Conservation (phyloP, 2,113 vertebrate species). For the Psittacula cyanocephala region DNA sequence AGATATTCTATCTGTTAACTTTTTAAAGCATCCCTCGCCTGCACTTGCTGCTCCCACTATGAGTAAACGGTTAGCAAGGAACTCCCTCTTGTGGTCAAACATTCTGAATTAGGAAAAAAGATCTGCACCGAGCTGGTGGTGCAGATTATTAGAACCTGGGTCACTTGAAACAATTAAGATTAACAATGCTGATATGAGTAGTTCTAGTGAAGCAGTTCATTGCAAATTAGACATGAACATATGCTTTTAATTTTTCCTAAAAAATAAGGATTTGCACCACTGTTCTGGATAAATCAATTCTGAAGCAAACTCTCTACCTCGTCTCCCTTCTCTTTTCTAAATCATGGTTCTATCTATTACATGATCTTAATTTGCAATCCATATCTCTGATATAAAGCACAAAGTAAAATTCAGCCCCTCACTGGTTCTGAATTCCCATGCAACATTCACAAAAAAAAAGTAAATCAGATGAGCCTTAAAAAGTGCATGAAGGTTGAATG, state of each 20-base stretch:
- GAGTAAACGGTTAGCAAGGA: conserved; percentile 88
- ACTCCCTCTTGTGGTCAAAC: conserved; percentile 96
- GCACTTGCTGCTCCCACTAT: neutral
- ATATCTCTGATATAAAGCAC: neutral
- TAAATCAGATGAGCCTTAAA: neutral
- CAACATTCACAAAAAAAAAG: neutral
- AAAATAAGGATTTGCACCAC: conserved; percentile 10
- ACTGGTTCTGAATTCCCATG: neutral
- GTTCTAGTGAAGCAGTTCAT: conserved; percentile 58
- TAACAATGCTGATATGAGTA: conserved; percentile 62
- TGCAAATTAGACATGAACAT: conserved; percentile 61
- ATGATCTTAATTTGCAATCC: neutral
- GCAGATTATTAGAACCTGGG: conserved; percentile 48
- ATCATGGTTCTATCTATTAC: neutral
- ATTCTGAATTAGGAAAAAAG: conserved; percentile 67
- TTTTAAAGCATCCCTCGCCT: neutral
- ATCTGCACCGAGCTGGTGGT: neutral
- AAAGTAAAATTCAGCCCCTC: neutral
- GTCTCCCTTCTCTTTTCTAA: neutral
- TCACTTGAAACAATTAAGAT: conserved; percentile 67
- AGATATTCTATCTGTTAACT: neutral
- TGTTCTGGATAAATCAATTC: conserved; percentile 19
- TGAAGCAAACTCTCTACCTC: conserved; percentile 7
- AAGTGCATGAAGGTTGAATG: neutral
- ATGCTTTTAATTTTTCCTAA: conserved; percentile 58